Evolutionary conservation across 2,113 vertebrate species (phyloP), one percentile per base, ranked within the genome.

Genomic region (Cacatua alba): DNA sequence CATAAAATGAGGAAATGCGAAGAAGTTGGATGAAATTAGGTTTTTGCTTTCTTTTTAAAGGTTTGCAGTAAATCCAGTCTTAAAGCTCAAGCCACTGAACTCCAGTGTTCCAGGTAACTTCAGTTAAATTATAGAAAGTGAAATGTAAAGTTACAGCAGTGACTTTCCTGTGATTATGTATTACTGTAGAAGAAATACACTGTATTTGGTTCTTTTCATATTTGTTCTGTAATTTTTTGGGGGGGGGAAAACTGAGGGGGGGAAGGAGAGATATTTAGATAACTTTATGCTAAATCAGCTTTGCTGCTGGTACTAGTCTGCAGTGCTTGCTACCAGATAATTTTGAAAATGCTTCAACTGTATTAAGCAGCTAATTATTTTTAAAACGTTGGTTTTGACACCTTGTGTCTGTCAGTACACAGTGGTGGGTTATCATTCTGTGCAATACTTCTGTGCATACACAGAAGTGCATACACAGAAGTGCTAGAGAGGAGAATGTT

Each of bases 171-270:
- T 3, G 2, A 10, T 63, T 63, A 14, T 49, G 3, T 44, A 4
- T 59, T 62, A 43, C 26, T 67, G 23, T 74, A 23, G 18, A 25
- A 83, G 79, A 84, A 35, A 75, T 10, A 21, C 3, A 29, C 21
- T 70, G 18, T 16, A 11, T 93, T 71, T 75, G 2, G 1, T 75
- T 78, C 13, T 13, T 57, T 84, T 41, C 9, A 1, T 64, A 18
- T 37, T 69, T 51, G 69, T 77, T 71, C n/a, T 62, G 13, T 24
- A 67, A 19, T 62, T 51, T 24, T 53, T 1, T 12, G 4, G 0
- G 17, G 3, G 3, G 6, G 5, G 10, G 8, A 19, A 29, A 7
- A 16, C 21, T 15, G 1, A 6, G 3, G 7, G 5, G 8, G 10
- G 19, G n/a, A 19, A 35, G 26, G 46, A 35, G 37, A 53, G 28